phyloP scores from a whole-genome alignment of 2,888 invertebrate genomes.

The Rhamphomyia laevipes region DNA sequence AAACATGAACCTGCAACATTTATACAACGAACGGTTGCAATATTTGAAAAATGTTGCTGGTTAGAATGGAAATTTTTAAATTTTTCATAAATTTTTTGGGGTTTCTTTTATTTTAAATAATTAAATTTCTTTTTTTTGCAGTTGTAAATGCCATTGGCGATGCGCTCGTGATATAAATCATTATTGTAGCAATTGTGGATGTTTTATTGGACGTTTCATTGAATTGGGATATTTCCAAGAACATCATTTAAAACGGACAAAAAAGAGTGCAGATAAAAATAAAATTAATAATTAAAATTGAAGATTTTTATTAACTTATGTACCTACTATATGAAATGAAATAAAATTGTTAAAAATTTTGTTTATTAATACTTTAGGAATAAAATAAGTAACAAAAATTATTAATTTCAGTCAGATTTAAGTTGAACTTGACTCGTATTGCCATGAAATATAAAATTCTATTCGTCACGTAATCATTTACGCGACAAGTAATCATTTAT shows the following conservation, averaged over 20 bases:
- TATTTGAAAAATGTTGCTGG: neutral
- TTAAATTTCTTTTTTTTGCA: neutral
- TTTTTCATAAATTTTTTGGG: neutral
- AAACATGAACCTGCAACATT: constrained; percentile 26
- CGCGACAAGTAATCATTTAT: too few species aligned
- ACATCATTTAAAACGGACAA: neutral
- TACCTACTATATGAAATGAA: too few species aligned
- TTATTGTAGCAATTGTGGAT: constrained; percentile 31
- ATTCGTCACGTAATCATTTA: too few species aligned
- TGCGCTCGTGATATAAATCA: constrained; percentile 30
- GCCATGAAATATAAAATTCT: too few species aligned
- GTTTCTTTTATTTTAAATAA: neutral
- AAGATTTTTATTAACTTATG: too few species aligned
- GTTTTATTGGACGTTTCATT: constrained; percentile 29
- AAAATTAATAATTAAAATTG: too few species aligned
- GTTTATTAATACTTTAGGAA: too few species aligned
- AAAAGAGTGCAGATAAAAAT: neutral
- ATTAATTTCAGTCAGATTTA: too few species aligned
- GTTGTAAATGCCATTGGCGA: constrained; percentile 15
- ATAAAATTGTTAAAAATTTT: too few species aligned
- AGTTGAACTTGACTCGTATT: too few species aligned
- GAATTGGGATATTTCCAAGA: constrained; percentile 15
- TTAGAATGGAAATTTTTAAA: neutral
- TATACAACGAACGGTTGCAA: constrained; percentile 18
- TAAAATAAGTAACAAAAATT: too few species aligned